Conservation (phyloP, 1,140 invertebrate species). For the Achatina immaculata region DNA sequence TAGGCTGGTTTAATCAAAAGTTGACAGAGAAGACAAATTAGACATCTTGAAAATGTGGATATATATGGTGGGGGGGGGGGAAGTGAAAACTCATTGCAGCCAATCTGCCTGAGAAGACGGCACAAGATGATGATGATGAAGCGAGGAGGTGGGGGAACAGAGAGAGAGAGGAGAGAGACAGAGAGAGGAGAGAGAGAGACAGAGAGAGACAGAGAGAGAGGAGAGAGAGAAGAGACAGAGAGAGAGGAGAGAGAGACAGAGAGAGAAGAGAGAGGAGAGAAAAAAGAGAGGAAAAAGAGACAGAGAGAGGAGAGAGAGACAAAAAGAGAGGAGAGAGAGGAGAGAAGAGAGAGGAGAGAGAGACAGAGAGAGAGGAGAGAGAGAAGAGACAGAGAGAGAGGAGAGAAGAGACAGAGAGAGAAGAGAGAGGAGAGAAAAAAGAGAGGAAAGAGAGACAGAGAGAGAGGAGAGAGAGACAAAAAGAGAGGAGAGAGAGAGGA, state of each 20-base stretch:
- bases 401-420: not conserved
- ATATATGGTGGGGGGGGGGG: too few species aligned
- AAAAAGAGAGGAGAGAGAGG: too few species aligned
- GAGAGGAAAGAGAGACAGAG: too few species aligned
- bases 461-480: too few species aligned
- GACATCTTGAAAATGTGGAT: too few species aligned
- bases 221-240: conserved; percentile 1
- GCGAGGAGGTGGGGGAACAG: not conserved
- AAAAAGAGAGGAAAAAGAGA: too few species aligned
- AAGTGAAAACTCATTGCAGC: too few species aligned
- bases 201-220: not conserved
- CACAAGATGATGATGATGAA: too few species aligned
- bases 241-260: conserved; percentile 4
- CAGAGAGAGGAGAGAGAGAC: not conserved
- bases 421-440: too few species aligned
- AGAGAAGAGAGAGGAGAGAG: not conserved
- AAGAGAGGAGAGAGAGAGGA: not conserved
- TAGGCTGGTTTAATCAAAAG: too few species aligned
- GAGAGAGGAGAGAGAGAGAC: not conserved
- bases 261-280: not conserved
- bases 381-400: not conserved
- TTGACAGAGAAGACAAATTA: too few species aligned
- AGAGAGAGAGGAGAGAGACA: not conserved
- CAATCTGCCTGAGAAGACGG: too few species aligned
- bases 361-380: conserved; percentile 15